Conservation (phyloP, 2,888 invertebrate species). For the Panopea generosa region DNA sequence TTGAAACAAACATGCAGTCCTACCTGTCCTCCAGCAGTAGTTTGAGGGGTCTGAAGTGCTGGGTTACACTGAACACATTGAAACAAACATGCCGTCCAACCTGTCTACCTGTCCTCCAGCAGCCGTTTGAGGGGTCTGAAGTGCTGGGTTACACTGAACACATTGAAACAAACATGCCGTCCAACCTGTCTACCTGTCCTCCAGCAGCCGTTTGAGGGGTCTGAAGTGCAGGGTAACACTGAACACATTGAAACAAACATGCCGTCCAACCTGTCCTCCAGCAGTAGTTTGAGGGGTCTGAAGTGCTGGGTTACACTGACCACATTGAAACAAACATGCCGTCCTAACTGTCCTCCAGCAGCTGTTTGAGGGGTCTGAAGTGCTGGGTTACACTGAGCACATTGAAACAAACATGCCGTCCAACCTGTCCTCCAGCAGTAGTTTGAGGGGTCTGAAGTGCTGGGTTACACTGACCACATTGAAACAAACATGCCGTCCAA, state of each 20-base stretch:
- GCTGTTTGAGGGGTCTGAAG: conserved; percentile 86
- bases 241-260: no score
- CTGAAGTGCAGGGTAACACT: no score
- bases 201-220: no score
- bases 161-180: no score
- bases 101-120: conserved; percentile 87
- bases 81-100: no score
- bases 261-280: neutral
- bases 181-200: no score
- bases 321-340: no score
- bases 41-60: no score
- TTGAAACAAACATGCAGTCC: no score
- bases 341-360: conserved; percentile 87
- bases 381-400: conserved; percentile 83
- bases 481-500: no score
- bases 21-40: no score
- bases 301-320: conserved; percentile 83
- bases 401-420: conserved; percentile 10
- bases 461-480: conserved; percentile 69
- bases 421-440: conserved; percentile 87
- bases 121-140: conserved; percentile 87
- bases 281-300: conserved; percentile 1
- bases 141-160: conserved; percentile 82
- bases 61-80: no score
- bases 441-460: conserved; percentile 85